Evolutionary conservation across 1,140 invertebrate genomes (phyloP).

Genomic region (Scylla paramamosain): DNA sequence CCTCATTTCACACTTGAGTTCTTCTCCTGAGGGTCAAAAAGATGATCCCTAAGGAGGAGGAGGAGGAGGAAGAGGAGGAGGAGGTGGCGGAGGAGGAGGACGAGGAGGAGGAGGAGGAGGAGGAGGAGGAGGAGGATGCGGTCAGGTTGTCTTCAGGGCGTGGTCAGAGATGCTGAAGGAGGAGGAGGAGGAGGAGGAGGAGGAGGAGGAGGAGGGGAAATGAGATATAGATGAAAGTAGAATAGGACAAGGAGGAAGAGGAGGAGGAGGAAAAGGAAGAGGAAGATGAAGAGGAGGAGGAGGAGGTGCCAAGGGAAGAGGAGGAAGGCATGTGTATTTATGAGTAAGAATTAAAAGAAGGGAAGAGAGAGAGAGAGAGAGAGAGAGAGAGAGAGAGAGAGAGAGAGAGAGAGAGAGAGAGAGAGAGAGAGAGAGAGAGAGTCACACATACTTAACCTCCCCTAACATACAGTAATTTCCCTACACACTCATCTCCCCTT

Average conservation of each 20-base stretch:
- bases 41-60: not conserved
- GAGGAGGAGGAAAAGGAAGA: not conserved
- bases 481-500: not conserved
- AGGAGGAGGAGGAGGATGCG: not conserved
- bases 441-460: not conserved
- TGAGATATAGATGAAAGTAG: not conserved
- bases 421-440: not conserved
- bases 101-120: not conserved
- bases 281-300: not conserved
- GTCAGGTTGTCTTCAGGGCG: not conserved
- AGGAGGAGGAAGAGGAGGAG: not conserved
- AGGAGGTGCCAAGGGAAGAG: not conserved
- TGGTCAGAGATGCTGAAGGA: not conserved
- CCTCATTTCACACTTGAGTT: constrained; percentile 11
- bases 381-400: too few species aligned
- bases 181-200: not conserved
- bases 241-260: not conserved
- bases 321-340: not conserved
- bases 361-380: not conserved
- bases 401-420: too few species aligned
- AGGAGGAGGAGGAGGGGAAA: not conserved
- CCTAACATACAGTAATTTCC: constrained; percentile 4
- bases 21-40: constrained; percentile 2
- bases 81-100: not conserved
- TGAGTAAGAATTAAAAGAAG: not conserved